These are phyloP conservation scores for Drosophila rhopaloa DNA, from an alignment of 1,140 invertebrate species.

Conservation along the genomic window DNA sequence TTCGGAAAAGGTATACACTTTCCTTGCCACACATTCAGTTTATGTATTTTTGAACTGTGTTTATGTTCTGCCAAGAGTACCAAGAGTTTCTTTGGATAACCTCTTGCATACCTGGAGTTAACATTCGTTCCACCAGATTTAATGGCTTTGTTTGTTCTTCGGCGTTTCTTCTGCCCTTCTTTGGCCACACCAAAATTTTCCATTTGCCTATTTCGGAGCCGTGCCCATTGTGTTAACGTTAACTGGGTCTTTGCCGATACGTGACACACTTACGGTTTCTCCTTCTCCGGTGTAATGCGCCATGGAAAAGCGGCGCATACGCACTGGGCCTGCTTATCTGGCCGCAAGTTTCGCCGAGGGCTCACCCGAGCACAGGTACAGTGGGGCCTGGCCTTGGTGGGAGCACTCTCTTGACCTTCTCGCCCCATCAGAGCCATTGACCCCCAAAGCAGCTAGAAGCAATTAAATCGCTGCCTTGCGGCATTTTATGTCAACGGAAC, in stretches of 20 bases:
- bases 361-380: conserved; percentile 24
- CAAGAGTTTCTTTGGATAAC: neutral
- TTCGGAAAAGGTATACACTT: too few relatives aligned
- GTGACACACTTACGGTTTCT: conserved; percentile 55
- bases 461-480: conserved; percentile 40
- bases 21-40: too few relatives aligned
- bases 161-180: conserved; percentile 18
- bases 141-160: conserved; percentile 33
- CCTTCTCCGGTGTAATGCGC: conserved; percentile 13
- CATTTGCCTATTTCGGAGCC: conserved; percentile 30
- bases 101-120: neutral
- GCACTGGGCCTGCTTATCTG: conserved; percentile 35
- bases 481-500: conserved; percentile 72
- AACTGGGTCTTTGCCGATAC: conserved; percentile 56
- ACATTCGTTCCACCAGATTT: conserved; percentile 5
- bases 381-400: conserved; percentile 29
- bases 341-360: neutral
- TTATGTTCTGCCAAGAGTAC: conserved; percentile 1
- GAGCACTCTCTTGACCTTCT: conserved; percentile 6
- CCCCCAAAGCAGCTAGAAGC: conserved; percentile 51
- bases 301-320: conserved; percentile 39
- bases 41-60: conserved; percentile 6
- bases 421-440: conserved; percentile 40
- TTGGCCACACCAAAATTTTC: conserved; percentile 37
- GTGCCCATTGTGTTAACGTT: conserved; percentile 42